Evolutionary conservation across 2,113 vertebrate genomes (phyloP), one percentile per base, ranked within the genome.

Genomic region (Chaetodon auriga): DNA sequence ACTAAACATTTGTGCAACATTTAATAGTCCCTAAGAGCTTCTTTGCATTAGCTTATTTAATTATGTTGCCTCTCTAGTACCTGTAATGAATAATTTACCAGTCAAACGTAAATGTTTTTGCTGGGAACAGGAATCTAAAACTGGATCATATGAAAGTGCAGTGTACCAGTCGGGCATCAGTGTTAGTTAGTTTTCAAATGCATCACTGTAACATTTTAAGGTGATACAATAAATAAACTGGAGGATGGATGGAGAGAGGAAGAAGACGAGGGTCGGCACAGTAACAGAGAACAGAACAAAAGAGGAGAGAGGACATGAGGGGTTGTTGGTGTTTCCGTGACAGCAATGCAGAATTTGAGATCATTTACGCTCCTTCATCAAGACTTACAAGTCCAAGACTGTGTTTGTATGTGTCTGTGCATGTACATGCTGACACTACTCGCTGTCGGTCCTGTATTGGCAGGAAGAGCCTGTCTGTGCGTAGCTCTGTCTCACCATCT

Each of bases 401-500:
- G 75, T 85, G 62, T 82, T 69, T 86, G 57, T 85, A 43, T 90
- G 70, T 68, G 71, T 63, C 46, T 71, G 75, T 65, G 72, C 78
- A 77, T 87, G 86, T 86, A 70, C 76, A 74, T 41, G 68, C 69
- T 81, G 68, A 86, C 78, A 78, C 69, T 73, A 68, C 83, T 83
- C 71, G 77, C 68, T 81, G 85, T 88, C 85, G 80, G 88, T 38
- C 78, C 66, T 57, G 80, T 90, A 83, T 82, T 93, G 90, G 90
- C 93, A 93, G 90, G 81, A 92, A 78, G 87, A 90, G 80, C 69
- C 83, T 89, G 92, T 91, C 90, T 92, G 88, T 89, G 89, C 51
- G 53, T 87, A 84, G 89, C 90, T 89, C 82, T 73, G 87, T 92
- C 92, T 90, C 87, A 87, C 94, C 94, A 95, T 95, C 93, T 95